Evolutionary conservation across 2,797 vertebrate species (phyloP).

Genomic region (Pseudotriccus pelzelni): DNA sequence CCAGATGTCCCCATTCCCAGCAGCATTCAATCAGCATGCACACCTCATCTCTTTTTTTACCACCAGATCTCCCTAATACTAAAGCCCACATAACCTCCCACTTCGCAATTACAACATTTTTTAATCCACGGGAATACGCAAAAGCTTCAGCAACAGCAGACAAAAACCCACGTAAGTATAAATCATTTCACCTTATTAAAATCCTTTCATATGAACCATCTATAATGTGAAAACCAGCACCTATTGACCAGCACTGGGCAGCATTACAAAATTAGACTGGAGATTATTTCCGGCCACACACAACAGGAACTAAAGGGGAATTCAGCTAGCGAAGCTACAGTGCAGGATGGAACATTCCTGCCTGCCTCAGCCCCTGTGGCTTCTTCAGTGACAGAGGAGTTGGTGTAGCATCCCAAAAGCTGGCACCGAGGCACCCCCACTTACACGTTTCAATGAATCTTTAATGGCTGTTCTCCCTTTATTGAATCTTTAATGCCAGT

Average conservation of each 20-base stretch:
- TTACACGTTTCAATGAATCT: not conserved
- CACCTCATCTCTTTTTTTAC: not conserved
- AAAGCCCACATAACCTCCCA: rapidly evolving
- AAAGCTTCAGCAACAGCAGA: not conserved
- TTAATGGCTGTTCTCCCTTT: not conserved
- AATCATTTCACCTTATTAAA: not conserved
- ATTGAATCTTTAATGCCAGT: not conserved
- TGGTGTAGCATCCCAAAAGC: not conserved
- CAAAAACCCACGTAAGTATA: not conserved
- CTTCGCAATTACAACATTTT: not conserved
- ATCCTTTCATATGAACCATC: not conserved
- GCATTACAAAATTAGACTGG: not conserved
- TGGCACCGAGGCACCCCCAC: not conserved
- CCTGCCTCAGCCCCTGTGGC: not conserved
- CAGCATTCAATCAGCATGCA: rapidly evolving
- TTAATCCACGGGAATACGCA: not conserved
- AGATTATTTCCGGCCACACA: rapidly evolving
- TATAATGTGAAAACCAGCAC: not conserved
- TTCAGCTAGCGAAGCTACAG: not conserved
- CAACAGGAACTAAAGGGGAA: not conserved
- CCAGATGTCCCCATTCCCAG: not conserved
- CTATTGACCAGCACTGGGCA: not conserved
- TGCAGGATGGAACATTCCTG: rapidly evolving
- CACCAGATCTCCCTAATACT: not conserved
- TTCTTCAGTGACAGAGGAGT: not conserved